Evolutionary conservation across 2,797 vertebrate species (phyloP).

Genomic region (Pseudochirops cupreus): DNA sequence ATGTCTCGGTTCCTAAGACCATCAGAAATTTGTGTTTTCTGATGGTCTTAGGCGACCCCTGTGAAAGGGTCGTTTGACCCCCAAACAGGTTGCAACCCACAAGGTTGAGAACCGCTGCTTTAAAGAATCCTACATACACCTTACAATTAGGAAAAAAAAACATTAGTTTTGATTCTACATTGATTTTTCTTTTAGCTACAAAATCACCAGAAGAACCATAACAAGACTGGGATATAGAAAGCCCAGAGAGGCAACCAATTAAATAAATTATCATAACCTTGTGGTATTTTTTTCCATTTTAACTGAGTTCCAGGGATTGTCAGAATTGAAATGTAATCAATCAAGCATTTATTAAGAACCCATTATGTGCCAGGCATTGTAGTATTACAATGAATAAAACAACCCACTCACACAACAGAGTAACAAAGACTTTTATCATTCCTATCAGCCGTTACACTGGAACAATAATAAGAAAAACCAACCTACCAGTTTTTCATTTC

Average conservation of each 20-base stretch:
- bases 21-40: too few relatives aligned
- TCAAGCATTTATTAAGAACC: not conserved
- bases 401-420: not conserved
- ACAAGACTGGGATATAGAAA: not conserved
- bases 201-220: not conserved
- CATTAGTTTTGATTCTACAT: not conserved
- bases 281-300: not conserved
- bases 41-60: too few relatives aligned
- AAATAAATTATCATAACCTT: not conserved
- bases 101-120: not conserved
- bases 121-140: slow-evolving; percentile 30
- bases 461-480: slow-evolving; percentile 25
- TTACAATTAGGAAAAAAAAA: not conserved
- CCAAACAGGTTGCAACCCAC: too few relatives aligned
- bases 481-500: not conserved
- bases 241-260: not conserved
- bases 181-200: not conserved
- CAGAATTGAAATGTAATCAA: not conserved
- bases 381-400: not conserved
- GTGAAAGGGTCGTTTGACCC: not conserved
- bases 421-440: slow-evolving; percentile 22
- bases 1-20: too few relatives aligned
- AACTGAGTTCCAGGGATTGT: not conserved
- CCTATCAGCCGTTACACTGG: not conserved
- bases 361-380: not conserved